These are phyloP conservation scores for Uria lomvia DNA, from an alignment of 2,113 vertebrate genomes.

Conservation along the genomic window DNA sequence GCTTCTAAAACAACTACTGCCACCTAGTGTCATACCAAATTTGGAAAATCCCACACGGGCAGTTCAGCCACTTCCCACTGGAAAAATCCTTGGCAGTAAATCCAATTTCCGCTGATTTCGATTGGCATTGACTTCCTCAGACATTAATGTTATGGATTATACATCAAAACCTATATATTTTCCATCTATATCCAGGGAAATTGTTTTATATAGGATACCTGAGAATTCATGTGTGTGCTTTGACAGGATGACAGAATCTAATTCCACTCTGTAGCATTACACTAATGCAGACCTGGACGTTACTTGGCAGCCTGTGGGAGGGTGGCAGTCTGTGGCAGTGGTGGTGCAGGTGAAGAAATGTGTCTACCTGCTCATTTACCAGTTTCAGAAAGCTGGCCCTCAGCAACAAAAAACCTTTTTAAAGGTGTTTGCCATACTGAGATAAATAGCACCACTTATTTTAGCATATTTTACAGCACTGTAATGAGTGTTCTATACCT, in stretches of 20 bases:
- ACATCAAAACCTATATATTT: background rate
- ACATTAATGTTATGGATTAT: background rate
- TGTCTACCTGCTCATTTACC: background rate
- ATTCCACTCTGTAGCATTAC: background rate
- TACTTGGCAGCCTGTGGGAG: background rate
- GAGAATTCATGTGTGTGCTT: background rate
- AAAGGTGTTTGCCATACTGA: background rate
- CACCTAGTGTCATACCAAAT: conserved; percentile 17
- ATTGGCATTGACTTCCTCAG: background rate
- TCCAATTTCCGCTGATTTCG: background rate
- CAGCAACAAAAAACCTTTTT: background rate
- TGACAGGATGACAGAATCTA: background rate
- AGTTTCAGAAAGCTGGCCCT: background rate
- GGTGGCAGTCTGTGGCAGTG: background rate
- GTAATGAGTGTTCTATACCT: background rate
- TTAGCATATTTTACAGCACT: background rate
- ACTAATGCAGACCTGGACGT: background rate
- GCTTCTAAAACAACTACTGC: conserved; percentile 38
- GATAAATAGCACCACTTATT: background rate
- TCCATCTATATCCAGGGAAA: background rate
- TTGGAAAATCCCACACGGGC: background rate
- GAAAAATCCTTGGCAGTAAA: background rate
- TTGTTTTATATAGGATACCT: background rate
- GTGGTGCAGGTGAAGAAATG: background rate
- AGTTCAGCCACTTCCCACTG: background rate